Evolutionary conservation across 2,888 invertebrate species (phyloP), one percentile per base, ranked within the genome.

Genomic region (Myopa testacea): DNA sequence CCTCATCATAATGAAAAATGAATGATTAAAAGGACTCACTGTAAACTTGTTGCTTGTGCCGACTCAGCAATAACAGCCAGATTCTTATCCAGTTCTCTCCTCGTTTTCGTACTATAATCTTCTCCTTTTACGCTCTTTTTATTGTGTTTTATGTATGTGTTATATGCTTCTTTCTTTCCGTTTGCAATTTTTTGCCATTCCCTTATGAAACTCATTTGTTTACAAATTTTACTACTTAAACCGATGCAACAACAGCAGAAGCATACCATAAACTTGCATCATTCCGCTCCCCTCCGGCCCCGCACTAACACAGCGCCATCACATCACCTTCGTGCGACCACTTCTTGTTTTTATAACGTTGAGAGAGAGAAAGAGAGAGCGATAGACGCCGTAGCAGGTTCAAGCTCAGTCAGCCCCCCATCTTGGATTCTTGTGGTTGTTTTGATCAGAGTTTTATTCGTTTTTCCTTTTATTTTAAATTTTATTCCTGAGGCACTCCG

Each of bases 171-270:
- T 26, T 12, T 40, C 40, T 40, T 45, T 37, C 45, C 10, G 45
- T 45, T 40, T 26, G 26, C 26, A 26, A 26, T 58, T 38, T 68
- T 52, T 69, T 34, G 26, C n/a, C 69, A 52, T 52, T 69, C 34
- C 34, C 50, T 50, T 69, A 50, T 69, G 52, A 69, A 52, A 34
- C 4, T 34, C 34, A 69, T 69, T 69, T 69, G 69, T 69, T 69
- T 69, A 69, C 69, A 69, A 69, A 69, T 8, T 68, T 40, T n/a
- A 45, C 37, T 26, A 26, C 50, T 50, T 14, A 50, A 50, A 14
- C 50, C 50, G 14, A 10, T 14, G 50, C 50, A 8, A 50, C 14
- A 8, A 50, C 14, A 14, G 8, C 8, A 14, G 8, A 8, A 50
- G 50, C 8, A 8, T 26, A 26, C n/a, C 62, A 63, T 63, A 26